phyloP scores from a whole-genome alignment of 2,113 vertebrate genomes.

The Tyto alba region DNA sequence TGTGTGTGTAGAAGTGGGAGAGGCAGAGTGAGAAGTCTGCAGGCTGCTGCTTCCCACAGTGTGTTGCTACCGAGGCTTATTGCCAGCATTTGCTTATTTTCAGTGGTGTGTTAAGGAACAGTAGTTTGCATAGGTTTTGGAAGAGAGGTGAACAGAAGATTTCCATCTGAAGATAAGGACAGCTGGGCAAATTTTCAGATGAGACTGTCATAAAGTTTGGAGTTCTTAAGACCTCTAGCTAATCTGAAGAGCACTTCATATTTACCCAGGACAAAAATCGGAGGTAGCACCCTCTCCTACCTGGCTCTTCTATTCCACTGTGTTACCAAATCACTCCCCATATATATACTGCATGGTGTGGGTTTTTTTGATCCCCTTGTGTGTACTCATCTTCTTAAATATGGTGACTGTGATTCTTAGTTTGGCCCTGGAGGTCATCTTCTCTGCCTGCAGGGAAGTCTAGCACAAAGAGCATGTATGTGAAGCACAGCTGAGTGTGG shows the following conservation, averaged over 20 bases:
- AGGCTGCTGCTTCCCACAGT: neutral
- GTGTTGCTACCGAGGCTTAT: neutral
- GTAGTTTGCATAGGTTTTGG: neutral
- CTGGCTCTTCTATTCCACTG: neutral
- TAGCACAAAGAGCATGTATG: neutral
- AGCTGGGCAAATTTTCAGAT: neutral
- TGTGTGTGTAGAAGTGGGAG: neutral
- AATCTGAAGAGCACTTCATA: neutral
- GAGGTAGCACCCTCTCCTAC: neutral
- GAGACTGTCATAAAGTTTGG: neutral
- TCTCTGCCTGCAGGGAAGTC: neutral
- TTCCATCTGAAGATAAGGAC: neutral
- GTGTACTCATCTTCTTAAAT: neutral
- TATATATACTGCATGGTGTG: no score
- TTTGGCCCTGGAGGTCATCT: neutral
- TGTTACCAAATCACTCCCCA: neutral
- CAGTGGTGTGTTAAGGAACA: neutral
- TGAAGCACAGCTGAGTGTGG: neutral
- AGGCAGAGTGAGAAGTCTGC: neutral
- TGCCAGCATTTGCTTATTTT: neutral
- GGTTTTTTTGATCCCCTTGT: fast-evolving
- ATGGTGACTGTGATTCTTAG: neutral
- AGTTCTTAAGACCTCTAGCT: neutral
- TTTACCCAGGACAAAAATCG: neutral
- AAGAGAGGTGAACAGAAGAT: neutral